Base-by-base conservation (phyloP, 2,113 vertebrate species). In the Nyctibius bracteatus region DNA sequence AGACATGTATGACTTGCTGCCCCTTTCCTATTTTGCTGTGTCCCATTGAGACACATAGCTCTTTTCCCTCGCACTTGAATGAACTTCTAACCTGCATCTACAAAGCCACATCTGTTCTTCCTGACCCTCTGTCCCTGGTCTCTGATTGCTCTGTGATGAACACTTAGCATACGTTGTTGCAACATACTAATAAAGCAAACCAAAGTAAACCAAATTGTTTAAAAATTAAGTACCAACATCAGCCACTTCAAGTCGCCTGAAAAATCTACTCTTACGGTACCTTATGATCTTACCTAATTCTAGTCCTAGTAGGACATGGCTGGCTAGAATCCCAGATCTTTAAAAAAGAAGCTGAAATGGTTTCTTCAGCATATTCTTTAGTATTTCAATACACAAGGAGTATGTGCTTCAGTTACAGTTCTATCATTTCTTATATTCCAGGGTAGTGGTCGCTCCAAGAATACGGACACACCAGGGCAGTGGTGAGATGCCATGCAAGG, bases 81-180 rank as follows among this genome's bases (percentile, higher is more conserved):
- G 90, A 98, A 97, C 97, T 97, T 96, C 80, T 97, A 98, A 97
- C 94, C 97, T 89, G 82, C 81, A 70, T 94, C 96, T 96, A 91
- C 80, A 93, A 93, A 97, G 85, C 59, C 91, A 89, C 96, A 97
- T 97, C 96, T 98, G 96, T 77, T 90, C 75, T 79, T 88, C 75
- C 89, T 87, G 94, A 96, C 93, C 92, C 72, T 86, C 70, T 62
- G 61, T 94, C 80, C 91, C 7, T 5, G 33, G 35, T 9, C 91
- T 90, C 93, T 93, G 93, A 73, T 96, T 85, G 86, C 92, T 96
- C 81, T 94, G 65, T 91, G 91, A 95, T 92, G 95, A 97, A 94
- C 57, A 70, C 74, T 86, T 88, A 89, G 63, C 21, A 27, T 65
- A 90, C 93, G 94, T 75, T 47, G 47, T 92, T 94, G 96, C 90